Evolutionary conservation across 2,888 invertebrate species (phyloP), one percentile per base, ranked within the genome.

Genomic region (Drosophila koepferae): DNA sequence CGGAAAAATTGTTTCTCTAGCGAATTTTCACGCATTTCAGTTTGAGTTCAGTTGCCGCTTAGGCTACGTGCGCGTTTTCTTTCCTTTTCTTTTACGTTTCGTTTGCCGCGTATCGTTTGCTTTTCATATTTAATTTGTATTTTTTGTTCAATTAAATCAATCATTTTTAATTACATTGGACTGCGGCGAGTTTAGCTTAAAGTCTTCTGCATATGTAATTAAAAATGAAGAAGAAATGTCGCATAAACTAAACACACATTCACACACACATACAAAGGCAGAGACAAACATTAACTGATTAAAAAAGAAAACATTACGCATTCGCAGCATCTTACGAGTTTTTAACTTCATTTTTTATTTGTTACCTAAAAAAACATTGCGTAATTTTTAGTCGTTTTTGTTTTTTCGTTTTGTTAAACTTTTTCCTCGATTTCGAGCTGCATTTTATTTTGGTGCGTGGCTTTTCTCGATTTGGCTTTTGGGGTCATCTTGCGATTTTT

Each of bases 401-500:
- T 55, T 55, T 53, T 44, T 44, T 28, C 28, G 6, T 51, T 66
- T 64, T 34, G 20, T 46, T 49, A 41, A 56, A 20, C 28, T 34
- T 49, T 51, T 40, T 51, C 41, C 44, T 48, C 18, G 40, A 53
- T 55, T 54, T 56, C 55, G 62, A 48, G 66, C 56, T 74, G 68
- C 71, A 65, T 55, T 65, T 70, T 67, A 80, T 77, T 73, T 79
- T 60, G 49, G 68, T 79, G 78, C 77, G 67, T 81, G 63, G 41
- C 28, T 61, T 63, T 55, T 18, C 23, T 65, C 48, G 12, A 69
- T 69, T 63, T 79, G 74, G 84, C 53, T 82, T 86, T 89, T 86
- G 78, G 78, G 90, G 90, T 88, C 90, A 88, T 90, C 89, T 88
- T 79, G 88, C 90, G 74, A 84, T 90, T 89, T 85, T 72, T 58